phyloP scores from a whole-genome alignment of 1,140 invertebrate genomes.

The Sitobion miscanthi region DNA sequence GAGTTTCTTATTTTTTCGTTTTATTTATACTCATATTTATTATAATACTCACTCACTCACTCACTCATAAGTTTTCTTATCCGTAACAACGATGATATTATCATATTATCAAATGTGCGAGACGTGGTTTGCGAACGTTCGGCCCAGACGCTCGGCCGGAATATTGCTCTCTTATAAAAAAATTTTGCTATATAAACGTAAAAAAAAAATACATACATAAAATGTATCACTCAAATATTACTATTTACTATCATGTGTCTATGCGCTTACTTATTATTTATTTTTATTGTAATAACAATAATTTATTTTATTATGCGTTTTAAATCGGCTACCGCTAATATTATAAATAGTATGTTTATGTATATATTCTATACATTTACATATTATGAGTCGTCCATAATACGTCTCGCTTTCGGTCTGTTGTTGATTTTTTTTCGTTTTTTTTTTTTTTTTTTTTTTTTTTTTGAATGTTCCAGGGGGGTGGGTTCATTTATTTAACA shows the following conservation, averaged over 20 bases:
- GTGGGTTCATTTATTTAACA: not conserved
- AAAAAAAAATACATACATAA: slow-evolving; percentile 12
- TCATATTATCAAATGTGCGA: not conserved
- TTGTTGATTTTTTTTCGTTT: not conserved
- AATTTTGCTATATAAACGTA: slow-evolving; percentile 17
- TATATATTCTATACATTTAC: slow-evolving; percentile 16
- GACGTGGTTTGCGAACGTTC: slow-evolving; percentile 33
- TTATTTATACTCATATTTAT: not conserved
- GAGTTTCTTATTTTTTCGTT: not conserved
- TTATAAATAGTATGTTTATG: not conserved
- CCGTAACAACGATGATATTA: not conserved
- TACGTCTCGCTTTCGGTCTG: slow-evolving; percentile 11
- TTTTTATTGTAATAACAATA: slow-evolving; percentile 42
- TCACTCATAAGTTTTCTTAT: not conserved
- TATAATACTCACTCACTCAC: not conserved
- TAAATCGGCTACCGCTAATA: slow-evolving; percentile 23
- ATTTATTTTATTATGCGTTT: slow-evolving; percentile 48
- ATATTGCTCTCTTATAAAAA: not conserved
- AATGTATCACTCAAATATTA: slow-evolving; percentile 18
- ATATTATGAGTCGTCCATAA: slow-evolving; percentile 27
- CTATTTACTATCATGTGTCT: not conserved
- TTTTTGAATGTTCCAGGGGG: not conserved
- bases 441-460: not conserved
- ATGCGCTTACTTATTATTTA: slow-evolving; percentile 41
- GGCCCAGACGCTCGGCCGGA: slow-evolving; percentile 24